These are phyloP conservation scores for Drosophila tsacasi DNA, from an alignment of 1,140 invertebrate genomes.

Conservation along the genomic window DNA sequence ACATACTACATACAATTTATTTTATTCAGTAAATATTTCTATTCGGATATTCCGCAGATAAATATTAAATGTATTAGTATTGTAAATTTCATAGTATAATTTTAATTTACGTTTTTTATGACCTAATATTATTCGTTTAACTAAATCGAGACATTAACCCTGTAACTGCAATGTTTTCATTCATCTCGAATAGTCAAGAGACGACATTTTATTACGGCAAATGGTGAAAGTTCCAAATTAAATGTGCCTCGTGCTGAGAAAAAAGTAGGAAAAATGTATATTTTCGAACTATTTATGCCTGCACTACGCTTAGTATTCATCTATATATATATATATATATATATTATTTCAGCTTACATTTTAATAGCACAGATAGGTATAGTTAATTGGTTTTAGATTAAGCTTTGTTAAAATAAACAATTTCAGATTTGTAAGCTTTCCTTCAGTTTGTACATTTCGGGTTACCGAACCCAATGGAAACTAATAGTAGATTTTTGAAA, in stretches of 20 bases:
- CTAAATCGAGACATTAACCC: constrained; percentile 18
- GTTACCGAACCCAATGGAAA: constrained; percentile 24
- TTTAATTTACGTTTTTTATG: constrained; percentile 17
- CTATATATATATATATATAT: constrained; percentile 21
- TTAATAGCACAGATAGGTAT: constrained; percentile 83
- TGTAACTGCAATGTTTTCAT: constrained; percentile 10
- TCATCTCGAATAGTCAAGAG: constrained; percentile 6
- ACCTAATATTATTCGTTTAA: constrained; percentile 28
- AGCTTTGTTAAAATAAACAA: constrained; percentile 31
- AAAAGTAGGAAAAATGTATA: constrained; percentile 5
- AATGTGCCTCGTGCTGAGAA: constrained; percentile 1
- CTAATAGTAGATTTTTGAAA: constrained; percentile 7
- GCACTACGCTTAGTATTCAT: constrained; percentile 15
- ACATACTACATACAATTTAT: constrained; percentile 75
- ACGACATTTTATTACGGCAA: background rate
- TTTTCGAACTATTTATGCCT: constrained; percentile 35
- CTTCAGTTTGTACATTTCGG: constrained; percentile 57
- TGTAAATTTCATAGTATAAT: constrained; percentile 34
- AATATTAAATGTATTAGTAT: constrained; percentile 44
- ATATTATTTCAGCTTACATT: constrained; percentile 71
- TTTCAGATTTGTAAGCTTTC: constrained; percentile 29
- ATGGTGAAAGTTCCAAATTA: background rate
- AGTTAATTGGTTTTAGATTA: constrained; percentile 53
- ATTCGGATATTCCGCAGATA: constrained; percentile 45
- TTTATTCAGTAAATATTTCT: constrained; percentile 77